Evolutionary conservation across 2,113 vertebrate genomes (phyloP).

Genomic region (Mormoops blainvillei): DNA sequence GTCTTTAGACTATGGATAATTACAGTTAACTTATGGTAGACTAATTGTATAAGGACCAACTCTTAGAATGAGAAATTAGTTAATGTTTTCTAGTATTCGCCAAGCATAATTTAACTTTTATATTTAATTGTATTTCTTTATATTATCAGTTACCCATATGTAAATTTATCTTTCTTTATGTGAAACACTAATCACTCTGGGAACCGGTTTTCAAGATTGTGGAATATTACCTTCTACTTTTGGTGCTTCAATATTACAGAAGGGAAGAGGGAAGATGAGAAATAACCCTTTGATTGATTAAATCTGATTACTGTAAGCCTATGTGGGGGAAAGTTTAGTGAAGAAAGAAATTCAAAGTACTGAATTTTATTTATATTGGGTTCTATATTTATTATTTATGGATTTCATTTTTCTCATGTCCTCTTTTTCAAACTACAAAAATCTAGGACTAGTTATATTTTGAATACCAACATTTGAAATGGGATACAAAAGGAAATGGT

Average conservation of each 20-base stretch:
- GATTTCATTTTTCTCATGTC: background rate
- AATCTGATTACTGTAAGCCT: background rate
- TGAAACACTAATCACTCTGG: background rate
- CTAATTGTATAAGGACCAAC: background rate
- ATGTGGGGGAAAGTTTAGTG: background rate
- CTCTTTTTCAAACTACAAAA: background rate
- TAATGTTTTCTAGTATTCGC: conserved; percentile 7
- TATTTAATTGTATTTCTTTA: conserved; percentile 6
- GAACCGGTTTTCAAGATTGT: background rate
- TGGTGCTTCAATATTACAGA: conserved; percentile 2
- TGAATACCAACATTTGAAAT: conserved; percentile 23
- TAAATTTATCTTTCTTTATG: background rate
- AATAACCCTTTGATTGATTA: background rate
- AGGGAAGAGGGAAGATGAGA: background rate
- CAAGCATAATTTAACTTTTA: background rate
- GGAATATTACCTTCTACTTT: background rate
- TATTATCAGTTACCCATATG: background rate
- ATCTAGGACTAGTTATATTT: background rate
- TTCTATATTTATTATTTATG: background rate
- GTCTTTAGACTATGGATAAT: background rate
- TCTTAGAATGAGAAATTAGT: background rate
- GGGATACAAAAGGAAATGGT: background rate
- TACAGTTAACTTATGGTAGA: background rate
- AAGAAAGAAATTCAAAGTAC: conserved; percentile 5
- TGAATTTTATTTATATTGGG: background rate